These are phyloP conservation scores for Salvelinus namaycush DNA, from an alignment of 2,113 vertebrate species.

Conservation along the genomic window DNA sequence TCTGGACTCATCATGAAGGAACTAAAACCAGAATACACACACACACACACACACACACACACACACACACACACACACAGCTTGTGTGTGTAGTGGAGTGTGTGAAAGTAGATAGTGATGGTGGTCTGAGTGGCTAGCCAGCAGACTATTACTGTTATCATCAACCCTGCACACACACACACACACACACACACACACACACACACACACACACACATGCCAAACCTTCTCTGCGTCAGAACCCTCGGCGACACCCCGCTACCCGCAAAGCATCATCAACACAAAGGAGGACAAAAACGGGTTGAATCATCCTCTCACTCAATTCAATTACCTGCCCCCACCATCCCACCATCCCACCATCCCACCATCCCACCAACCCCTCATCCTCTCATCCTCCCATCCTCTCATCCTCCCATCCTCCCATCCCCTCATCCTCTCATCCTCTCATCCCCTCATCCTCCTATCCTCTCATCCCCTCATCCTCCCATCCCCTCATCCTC, in stretches of 20 bases:
- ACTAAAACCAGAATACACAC: background rate
- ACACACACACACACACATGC: background rate
- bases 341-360: too few relatives aligned
- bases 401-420: background rate
- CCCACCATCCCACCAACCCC: too few relatives aligned
- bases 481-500: background rate
- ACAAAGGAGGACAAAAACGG: too few relatives aligned
- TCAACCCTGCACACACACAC: background rate
- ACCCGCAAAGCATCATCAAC: too few relatives aligned
- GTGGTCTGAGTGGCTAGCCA: too few relatives aligned
- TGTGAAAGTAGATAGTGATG: too few relatives aligned
- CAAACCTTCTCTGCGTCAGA: too few relatives aligned
- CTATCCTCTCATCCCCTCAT: background rate
- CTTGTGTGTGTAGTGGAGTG: too few relatives aligned
- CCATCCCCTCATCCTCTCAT: background rate
- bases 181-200: background rate
- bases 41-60: background rate
- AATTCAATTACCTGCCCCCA: background rate
- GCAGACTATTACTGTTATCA: too few relatives aligned
- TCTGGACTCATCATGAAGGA: background rate
- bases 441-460: background rate
- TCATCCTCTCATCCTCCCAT: background rate
- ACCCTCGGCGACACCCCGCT: too few relatives aligned
- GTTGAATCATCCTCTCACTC: constrained; percentile 9
- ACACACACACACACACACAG: too few relatives aligned